Base-by-base conservation (phyloP, 1,140 invertebrate genomes). In the Kradibia gibbosae region DNA sequence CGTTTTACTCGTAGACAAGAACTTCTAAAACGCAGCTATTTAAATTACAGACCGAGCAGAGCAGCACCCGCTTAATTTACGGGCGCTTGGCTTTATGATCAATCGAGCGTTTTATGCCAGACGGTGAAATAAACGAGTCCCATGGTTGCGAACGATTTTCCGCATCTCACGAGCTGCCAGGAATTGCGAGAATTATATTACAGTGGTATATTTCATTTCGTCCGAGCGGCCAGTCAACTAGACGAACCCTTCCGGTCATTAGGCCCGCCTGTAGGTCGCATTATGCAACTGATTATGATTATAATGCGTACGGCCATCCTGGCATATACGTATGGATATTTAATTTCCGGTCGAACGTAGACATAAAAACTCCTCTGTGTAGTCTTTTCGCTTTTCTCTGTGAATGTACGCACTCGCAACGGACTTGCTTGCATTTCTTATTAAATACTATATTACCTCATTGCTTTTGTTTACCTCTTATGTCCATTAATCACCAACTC, bases 311-410 rank as follows among this genome's bases (percentile, higher is more conserved):
- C 74, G 57, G 60, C 73, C 36, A 83, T 83, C 84, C 84, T 84
- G 73, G 70, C 48, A 71, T 4, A 48, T 62, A 87, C 86, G 84
- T 86, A 86, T 85, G 85, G 86, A 86, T 87, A 84, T 84, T 80
- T 86, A 85, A 84, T 84, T 84, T 84, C 73, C 81, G 77, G 72
- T 74, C 34, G 34, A 17, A 8, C 11, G 0, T 7, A 67, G 34
- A 1, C 62, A n/a, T 22, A 1, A 15, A 34, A 28, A 62, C 60
- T 62, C 34, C 17, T 28, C 5, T 31, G 20, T 36, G 13, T 13
- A 62, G 4, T 11, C 60, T 34, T 36, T 17, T 39, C 10, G 34
- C 62, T n/a, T 67, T 39, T 22, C 34, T 62, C 60, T 34, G 15
- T 31, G 60, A 62, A 62, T 62, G 28, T 17, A 2, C 60, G 57